Base-by-base conservation (phyloP, 2,797 vertebrate species). In the Pempheris klunzingeri region DNA sequence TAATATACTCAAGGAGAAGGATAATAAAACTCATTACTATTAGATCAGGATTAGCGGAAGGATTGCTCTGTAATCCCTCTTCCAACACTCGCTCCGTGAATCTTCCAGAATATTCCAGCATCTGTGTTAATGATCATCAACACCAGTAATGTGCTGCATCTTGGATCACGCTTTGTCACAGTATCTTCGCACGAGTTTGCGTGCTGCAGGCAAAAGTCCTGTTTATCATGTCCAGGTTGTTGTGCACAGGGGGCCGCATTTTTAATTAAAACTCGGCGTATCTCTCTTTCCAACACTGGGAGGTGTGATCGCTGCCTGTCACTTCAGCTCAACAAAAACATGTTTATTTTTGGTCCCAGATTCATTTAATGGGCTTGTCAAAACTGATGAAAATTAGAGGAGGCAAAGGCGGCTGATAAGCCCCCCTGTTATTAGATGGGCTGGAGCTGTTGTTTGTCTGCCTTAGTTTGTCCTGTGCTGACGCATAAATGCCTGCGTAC, bases 361-460 rank as follows among this genome's bases (percentile, higher is more conserved):
- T 92, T 90, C 88, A 83, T 93, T 92, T 94, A 93, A 94, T 93
- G 90, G 92, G 80, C 86, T 89, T 93, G 93, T 94, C 94, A 92
- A 88, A 90, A 88, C 90, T 92, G 94, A 93, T 90, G 91, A 90
- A 93, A 93, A 93, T 88, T 85, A 92, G 90, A 92, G 88, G 75
- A 86, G 91, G 88, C 92, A 91, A 87, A 87, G 87, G 84, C 85
- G 59, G 80, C 88, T 80, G 93, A 94, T 93, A 90, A 92, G 85
- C 81, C 82, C 77, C 84, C 54, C 84, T 81, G 88, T 93, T 91
- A 91, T 94, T 92, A 93, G 87, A 89, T 83, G 83, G 88, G 74
- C 80, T 83, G 83, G 78, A 81, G 81, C 82, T 62, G 74, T 76
- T 88, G 86, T 90, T 88, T 91, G 87, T 86, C 88, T 67, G 82